Base-by-base conservation (phyloP, 2,797 vertebrate species). In the Leptoclinus maculatus region DNA sequence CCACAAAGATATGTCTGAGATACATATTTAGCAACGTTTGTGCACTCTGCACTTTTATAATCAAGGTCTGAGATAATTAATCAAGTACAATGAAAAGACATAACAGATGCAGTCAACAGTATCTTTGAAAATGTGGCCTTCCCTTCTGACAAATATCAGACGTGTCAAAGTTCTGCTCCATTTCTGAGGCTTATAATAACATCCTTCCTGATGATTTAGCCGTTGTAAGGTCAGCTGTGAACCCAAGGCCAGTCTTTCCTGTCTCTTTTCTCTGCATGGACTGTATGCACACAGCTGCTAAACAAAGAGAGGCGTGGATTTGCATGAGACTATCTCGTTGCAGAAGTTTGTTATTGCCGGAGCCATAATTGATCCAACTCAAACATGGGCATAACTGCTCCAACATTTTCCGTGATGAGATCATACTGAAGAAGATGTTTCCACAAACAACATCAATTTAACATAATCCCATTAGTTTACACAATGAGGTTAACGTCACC, bases 111-210 rank as follows among this genome's bases (percentile, higher is more conserved):
- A 23, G 19, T 23, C 43, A 27, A 19, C 36, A n/a, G 16, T 58
- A 34, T 36, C 11, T 58, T 64, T 64, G 11, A 74, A 68, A 66
- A 23, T 58, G 16, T 36, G 14, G 5, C 10, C n/a, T 39, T 27
- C 1, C 1, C 8, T 8, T 27, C 38, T 54, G 25, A 43, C 65
- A 63, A 0, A 39, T 13, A 66, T 65, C 74, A 57, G 13, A 54
- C 0, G 3, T 10, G 27, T 68, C 4, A 51, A 66, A 64, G 27
- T 59, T 25, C 34, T 66, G 27, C 41, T 43, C 12, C 27, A 16
- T 43, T 73, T 80, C 34, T 78, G 17, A 43, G 16, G 29, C 43
- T 71, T 54, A 58, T 79, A 60, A 80, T 29, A n/a, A 69, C 51
- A 63, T 60, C 68, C 60, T 83, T 83, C 53, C 74, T 83, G 11